A percentile compares a stretch with the other conserved stretches of the same genome.
Conservation (phyloP, 2,888 invertebrate species). For the Drosophila mercatorum region DNA sequence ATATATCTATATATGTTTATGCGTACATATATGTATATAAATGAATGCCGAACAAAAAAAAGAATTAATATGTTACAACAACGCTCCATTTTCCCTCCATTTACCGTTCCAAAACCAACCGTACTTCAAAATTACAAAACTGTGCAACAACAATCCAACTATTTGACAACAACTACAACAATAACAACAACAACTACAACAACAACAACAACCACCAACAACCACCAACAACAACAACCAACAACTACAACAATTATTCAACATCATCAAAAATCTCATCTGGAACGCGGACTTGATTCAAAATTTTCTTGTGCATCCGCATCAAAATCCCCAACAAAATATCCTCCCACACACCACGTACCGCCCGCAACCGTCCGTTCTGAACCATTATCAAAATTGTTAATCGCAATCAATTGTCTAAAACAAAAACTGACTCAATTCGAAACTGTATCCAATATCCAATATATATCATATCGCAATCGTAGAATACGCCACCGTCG, state of each 20-base stretch:
- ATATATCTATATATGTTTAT: conserved; percentile 8
- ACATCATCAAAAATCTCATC: conserved; percentile 63
- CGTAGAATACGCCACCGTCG: conserved; percentile 98
- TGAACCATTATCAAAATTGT: conserved; percentile 44
- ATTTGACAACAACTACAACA: conserved; percentile 51
- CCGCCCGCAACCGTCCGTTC: conserved; percentile 53
- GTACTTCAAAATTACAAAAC: conserved; percentile 62
- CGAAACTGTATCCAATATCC: conserved; percentile 66
- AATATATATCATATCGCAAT: conserved; percentile 69
- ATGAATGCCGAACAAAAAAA: conserved; percentile 49
- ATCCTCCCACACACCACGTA: conserved; percentile 26
- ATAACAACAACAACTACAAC: conserved; percentile 47
- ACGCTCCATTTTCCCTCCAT: conserved; percentile 70
- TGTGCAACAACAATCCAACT: conserved; percentile 45
- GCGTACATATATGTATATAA: conserved; percentile 30
- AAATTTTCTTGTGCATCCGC: conserved; percentile 71
- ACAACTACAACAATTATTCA: conserved; percentile 47
- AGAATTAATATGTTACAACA: conserved; percentile 57
- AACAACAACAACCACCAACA: conserved; percentile 49
- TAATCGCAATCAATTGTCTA: conserved; percentile 37
- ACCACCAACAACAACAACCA: conserved; percentile 34
- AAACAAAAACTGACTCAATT: conserved; percentile 58
- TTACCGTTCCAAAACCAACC: conserved; percentile 51
- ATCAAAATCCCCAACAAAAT: conserved; percentile 35
- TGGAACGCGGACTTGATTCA: conserved; percentile 66